A percentile compares a stretch with the other conserved stretches of the same genome.
phyloP scores from a whole-genome alignment of 2,888 invertebrate species.

The Cancer borealis region DNA sequence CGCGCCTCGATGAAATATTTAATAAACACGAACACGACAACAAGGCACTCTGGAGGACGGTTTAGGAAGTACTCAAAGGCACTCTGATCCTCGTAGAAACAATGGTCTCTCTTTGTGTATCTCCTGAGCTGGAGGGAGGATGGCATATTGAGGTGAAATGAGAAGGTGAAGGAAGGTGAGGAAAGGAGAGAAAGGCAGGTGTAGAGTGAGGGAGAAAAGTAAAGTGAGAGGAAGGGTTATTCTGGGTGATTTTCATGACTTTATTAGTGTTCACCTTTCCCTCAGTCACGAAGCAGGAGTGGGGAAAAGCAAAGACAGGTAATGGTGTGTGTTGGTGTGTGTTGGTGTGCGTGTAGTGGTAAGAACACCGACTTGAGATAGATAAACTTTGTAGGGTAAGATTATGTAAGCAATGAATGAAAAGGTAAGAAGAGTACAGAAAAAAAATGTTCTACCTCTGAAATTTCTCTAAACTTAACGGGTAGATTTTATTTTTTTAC shows the following conservation, averaged over 20 bases:
- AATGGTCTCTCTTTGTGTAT: not conserved
- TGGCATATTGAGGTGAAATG: conserved; percentile 7
- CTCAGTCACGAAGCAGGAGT: not conserved
- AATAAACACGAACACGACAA: not conserved
- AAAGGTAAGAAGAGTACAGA: too few species aligned
- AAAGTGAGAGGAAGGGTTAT: not conserved
- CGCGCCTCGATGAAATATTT: not conserved
- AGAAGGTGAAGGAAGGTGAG: not conserved
- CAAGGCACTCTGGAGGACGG: not conserved
- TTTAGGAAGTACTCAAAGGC: not conserved
- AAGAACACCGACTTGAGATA: not conserved
- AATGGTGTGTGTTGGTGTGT: not conserved
- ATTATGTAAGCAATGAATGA: not conserved
- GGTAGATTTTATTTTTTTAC: too few species aligned
- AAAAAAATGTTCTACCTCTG: too few species aligned
- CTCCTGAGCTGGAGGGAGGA: not conserved
- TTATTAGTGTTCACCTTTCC: not conserved
- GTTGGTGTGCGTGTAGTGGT: not conserved
- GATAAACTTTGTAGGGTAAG: not conserved
- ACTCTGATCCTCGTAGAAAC: not conserved
- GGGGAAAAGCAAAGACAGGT: not conserved
- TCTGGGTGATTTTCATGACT: not conserved
- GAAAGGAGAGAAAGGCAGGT: not conserved
- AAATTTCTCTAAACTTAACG: too few species aligned
- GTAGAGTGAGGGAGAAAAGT: not conserved